Evolutionary conservation across 2,888 invertebrate species (phyloP), one percentile per base, ranked within the genome.

Genomic region (Eilema sororculum): DNA sequence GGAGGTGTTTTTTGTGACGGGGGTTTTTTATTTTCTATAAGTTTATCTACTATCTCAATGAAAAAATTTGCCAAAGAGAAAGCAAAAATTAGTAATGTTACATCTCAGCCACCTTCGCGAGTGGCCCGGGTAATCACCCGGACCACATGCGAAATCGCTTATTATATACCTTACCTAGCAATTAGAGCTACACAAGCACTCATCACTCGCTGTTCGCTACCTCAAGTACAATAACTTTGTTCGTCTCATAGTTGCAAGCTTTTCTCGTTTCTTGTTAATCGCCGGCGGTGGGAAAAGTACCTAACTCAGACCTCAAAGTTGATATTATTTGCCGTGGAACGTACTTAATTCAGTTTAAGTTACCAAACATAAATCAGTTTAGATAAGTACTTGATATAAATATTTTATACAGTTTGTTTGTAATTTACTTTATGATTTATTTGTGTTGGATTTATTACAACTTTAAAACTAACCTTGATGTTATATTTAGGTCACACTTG

Each of bases 241-340:
- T 16, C 16, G 4, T 37, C 33, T 37, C 13, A 41, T 52, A n/a
- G 2, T 52, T 46, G 20, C 8, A 5, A 52, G n/a, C 3, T n/a
- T n/a, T n/a, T 5, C 20, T 20, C 46, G 41, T 20, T 46, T 20
- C 46, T 46, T 20, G 20, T n/a, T 52, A 0, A n/a, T n/a, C 52
- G 52, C 52, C 2, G 9, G 20, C 52, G n/a, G 52, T 52, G 52
- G 52, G 52, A 52, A 20, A 20, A 52, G 52, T 52, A 52, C n/a
- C 52, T n/a, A 52, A 52, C 71, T 78, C 61, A 69, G 62, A 73
- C 71, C 71, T 73, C 61, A 77, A 65, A 72, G 71, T 73, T 41
- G 24, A 25, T 78, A 80, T 67, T 71, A 52, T 52, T 52, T 68
- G 73, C 68, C 41, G 65, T 41, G 25, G 62, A 41, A 41, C 24